A percentile compares a stretch with the other conserved stretches of the same genome.
phyloP scores from a whole-genome alignment of 2,797 vertebrate species.

The Microcaecilia unicolor region DNA sequence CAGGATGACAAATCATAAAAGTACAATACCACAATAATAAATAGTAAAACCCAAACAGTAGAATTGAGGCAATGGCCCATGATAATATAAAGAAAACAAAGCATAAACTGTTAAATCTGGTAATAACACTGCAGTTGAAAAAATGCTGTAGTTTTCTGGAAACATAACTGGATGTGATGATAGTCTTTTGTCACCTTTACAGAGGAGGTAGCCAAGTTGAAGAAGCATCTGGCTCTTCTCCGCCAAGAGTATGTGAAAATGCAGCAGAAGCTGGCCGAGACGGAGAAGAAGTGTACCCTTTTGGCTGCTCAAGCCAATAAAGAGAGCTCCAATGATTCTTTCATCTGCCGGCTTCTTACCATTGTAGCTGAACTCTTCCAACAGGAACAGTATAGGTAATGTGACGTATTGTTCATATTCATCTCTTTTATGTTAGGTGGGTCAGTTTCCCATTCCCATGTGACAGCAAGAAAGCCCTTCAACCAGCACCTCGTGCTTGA shows the following conservation, averaged over 20 bases:
- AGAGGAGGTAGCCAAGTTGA: slow-evolving; percentile 98
- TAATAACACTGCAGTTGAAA: no score
- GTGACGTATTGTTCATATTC: not conserved
- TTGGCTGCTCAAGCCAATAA: slow-evolving; percentile 74
- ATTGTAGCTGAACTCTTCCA: slow-evolving; percentile 84
- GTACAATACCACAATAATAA: no score
- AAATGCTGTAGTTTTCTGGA: no score
- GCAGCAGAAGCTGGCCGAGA: slow-evolving; percentile 92
- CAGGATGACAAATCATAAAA: no score
- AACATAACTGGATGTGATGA: no score
- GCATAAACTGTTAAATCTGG: no score
- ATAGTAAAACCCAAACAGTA: no score
- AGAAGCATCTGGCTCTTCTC: slow-evolving; percentile 94
- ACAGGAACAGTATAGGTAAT: slow-evolving; percentile 92
- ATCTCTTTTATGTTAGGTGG: not conserved
- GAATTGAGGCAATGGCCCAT: no score
- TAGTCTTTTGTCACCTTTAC: slow-evolving; percentile 14
- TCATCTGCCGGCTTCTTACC: slow-evolving; percentile 82
- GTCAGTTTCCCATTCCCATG: no score
- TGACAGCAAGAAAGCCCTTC: no score
- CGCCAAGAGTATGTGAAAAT: slow-evolving; percentile 97
- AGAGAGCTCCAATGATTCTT: slow-evolving; percentile 66
- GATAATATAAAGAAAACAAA: no score
- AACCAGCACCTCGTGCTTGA: no score
- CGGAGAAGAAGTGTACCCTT: slow-evolving; percentile 78